Evolutionary conservation across 2,113 vertebrate species (phyloP), one percentile per base, ranked within the genome.

Genomic region (Oxyura jamaicensis): DNA sequence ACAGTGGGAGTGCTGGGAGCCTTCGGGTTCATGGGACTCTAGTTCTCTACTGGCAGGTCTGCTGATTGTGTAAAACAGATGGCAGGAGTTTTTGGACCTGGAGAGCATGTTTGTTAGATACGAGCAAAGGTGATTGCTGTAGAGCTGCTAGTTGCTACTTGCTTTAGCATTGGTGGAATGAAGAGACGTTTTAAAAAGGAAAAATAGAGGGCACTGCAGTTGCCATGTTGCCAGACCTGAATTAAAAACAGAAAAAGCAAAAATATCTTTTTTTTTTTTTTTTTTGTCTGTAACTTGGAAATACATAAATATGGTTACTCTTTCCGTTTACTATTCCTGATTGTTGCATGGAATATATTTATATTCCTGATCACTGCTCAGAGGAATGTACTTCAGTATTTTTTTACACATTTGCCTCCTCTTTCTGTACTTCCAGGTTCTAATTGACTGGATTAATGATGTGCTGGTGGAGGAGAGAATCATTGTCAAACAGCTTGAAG

Each of bases 401-500:
- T 3, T 55, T 86, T 17, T 23, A 46, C 46, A 42, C 14, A 15
- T 84, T 26, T 8, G 5, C 3, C 2, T 9, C 17, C 12, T 17
- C 46, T 72, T 39, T 22, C 16, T 90, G 16, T 91, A 28, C 39
- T 58, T 22, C 1, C 95, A 99, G 99, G 99, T 99, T 59, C 98
- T 99, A 18, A 98, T 99, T 46, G 99, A 99, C 97, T 99, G 99
- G 99, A 98, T 99, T 95, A 99, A 99, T 39, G 99, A 98, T 31
- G 99, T 99, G 66, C 94, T 99, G 96, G 99, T 98, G 80, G 99
- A 99, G 88, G 99, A 99, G 48, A 97, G 99, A 88, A 99, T 99
- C 97, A 99, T 99, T 8, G 99, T 99, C 90, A 99, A 99, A 88
- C 98, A 99, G 83, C 98, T 99, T 82, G 99, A 99, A 90, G 99